Evolutionary conservation across 2,797 vertebrate genomes (phyloP).

Genomic region (Gouania willdenowi): DNA sequence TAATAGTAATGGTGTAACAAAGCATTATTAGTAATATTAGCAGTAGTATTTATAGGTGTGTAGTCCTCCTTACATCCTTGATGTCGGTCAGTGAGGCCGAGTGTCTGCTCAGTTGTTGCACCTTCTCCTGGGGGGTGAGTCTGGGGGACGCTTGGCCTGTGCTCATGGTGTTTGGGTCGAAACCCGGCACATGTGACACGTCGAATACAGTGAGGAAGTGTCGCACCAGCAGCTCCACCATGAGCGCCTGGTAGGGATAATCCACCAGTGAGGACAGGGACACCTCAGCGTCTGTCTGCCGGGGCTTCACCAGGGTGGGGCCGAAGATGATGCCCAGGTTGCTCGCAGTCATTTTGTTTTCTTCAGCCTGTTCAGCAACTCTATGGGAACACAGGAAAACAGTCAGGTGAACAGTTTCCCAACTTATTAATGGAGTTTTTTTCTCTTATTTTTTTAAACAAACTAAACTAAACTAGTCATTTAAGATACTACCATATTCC

Average conservation of each 20-base stretch:
- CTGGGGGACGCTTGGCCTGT: conserved; percentile 60
- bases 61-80: conserved; percentile 86
- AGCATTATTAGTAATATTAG: no score
- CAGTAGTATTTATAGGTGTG: no score
- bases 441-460: background rate
- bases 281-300: conserved; percentile 86
- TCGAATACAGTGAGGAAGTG: conserved; percentile 87
- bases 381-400: conserved; percentile 53
- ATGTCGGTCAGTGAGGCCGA: conserved; percentile 77
- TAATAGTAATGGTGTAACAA: no score
- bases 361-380: conserved; percentile 87
- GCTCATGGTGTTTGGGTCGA: conserved; percentile 32
- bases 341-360: conserved; percentile 97
- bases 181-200: conserved; percentile 38
- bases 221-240: conserved; percentile 90
- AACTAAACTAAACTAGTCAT: no score
- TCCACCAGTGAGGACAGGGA: conserved; percentile 94
- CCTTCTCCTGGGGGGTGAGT: conserved; percentile 78
- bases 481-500: no score
- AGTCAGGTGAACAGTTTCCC: background rate
- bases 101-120: conserved; percentile 79
- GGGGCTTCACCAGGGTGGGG: conserved; percentile 89
- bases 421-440: no score
- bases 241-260: conserved; percentile 91
- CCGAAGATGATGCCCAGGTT: conserved; percentile 98